A percentile compares a stretch with the other conserved stretches of the same genome.
Evolutionary conservation across 2,888 invertebrate genomes (phyloP).

Genomic region (Carabus problematicus): DNA sequence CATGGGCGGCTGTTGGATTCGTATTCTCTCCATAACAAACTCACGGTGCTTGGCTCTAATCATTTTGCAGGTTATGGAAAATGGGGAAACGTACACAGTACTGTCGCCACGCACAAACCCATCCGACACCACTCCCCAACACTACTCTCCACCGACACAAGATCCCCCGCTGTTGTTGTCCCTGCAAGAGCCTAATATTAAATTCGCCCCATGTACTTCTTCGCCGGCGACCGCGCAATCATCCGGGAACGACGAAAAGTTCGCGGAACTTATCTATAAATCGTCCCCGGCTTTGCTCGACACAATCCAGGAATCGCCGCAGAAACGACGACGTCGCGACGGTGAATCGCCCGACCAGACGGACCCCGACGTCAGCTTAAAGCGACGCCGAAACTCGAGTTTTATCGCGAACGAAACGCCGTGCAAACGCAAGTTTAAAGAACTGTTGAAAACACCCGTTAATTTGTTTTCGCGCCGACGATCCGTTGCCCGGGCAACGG

Average conservation of each 20-base stretch:
- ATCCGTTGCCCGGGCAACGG: constrained; percentile 21
- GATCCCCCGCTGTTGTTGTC: constrained; percentile 26
- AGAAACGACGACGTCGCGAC: constrained; percentile 43
- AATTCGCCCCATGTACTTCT: constrained; percentile 12
- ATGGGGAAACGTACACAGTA: constrained; percentile 71
- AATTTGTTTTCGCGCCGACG: constrained; percentile 33
- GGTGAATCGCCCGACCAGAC: constrained; percentile 25
- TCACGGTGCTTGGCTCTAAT: constrained; percentile 60
- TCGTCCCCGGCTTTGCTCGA: constrained; percentile 25
- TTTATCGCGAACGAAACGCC: constrained; percentile 34
- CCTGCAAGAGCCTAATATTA: constrained; percentile 42
- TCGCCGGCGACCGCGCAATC: neutral
- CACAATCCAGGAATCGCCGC: constrained; percentile 39
- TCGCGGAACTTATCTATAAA: constrained; percentile 28
- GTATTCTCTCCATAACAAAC: constrained; percentile 15
- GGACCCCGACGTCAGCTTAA: constrained; percentile 29
- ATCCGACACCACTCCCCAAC: constrained; percentile 58
- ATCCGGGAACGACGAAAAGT: constrained; percentile 6
- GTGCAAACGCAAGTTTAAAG: constrained; percentile 30
- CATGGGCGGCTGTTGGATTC: constrained; percentile 32
- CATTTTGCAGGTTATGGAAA: constrained; percentile 75
- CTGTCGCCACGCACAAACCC: constrained; percentile 63
- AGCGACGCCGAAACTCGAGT: constrained; percentile 33
- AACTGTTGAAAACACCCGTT: constrained; percentile 40
- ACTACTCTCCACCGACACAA: constrained; percentile 52